Evolutionary conservation across 2,797 vertebrate species (phyloP).

Genomic region (Glossophaga mutica): DNA sequence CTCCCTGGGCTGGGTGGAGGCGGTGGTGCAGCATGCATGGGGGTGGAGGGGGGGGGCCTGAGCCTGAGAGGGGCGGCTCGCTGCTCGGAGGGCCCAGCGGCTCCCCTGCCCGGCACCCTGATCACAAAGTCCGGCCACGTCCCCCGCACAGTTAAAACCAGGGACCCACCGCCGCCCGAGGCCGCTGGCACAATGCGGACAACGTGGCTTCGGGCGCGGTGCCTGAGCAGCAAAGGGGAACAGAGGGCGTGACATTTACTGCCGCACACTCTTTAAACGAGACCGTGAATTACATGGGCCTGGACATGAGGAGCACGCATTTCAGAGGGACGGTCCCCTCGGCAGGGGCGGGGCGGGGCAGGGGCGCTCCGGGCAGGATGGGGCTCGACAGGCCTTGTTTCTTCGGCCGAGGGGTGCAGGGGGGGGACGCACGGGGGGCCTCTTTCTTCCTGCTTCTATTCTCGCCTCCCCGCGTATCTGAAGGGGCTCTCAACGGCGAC

Average conservation of each 20-base stretch:
- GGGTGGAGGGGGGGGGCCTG: rapidly evolving
- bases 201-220: rapidly evolving
- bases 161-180: rapidly evolving
- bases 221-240: neutral
- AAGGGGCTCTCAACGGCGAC: neutral
- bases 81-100: no score
- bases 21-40: neutral
- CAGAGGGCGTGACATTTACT: rapidly evolving
- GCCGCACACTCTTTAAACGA: rapidly evolving
- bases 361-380: neutral
- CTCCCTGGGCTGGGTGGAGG: neutral
- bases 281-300: neutral
- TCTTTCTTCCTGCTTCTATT: constrained; percentile 5
- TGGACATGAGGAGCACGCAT: no score
- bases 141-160: rapidly evolving
- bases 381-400: neutral
- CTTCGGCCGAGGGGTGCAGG: neutral
- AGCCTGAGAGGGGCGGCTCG: no score
- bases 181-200: neutral
- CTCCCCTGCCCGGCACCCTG: no score
- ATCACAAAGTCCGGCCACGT: no score
- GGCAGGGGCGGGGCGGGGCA: neutral
- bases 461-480: neutral
- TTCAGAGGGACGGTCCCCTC: neutral
- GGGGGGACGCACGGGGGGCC: no score